Percentiles rank a stretch among this genome's conserved stretches.
These are phyloP conservation scores for Diuraphis noxia DNA, from an alignment of 1,140 invertebrate genomes.

Conservation along the genomic window DNA sequence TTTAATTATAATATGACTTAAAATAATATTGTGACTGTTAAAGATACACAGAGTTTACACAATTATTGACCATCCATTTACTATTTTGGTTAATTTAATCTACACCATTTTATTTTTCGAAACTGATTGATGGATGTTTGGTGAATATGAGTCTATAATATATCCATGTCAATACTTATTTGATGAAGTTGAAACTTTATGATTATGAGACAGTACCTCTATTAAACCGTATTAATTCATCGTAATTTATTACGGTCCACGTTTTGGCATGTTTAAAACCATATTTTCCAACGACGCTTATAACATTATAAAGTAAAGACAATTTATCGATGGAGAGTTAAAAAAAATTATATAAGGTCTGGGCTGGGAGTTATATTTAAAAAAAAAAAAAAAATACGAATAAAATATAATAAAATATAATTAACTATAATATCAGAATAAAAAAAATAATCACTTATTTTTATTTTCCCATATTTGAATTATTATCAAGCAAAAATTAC, in stretches of 20 bases:
- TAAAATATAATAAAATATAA: background rate
- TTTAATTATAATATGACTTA: background rate
- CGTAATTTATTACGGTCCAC: background rate
- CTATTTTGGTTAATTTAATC: background rate
- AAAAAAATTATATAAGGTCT: no score
- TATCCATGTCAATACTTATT: background rate
- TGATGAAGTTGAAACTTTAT: background rate
- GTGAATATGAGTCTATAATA: background rate
- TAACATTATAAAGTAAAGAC: background rate
- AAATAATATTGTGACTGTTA: background rate
- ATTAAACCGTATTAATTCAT: background rate
- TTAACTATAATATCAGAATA: background rate
- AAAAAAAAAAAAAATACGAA: background rate
- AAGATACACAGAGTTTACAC: background rate
- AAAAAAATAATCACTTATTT: background rate
- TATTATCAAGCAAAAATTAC: background rate
- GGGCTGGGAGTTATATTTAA: no score
- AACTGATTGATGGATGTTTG: background rate
- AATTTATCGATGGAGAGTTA: background rate
- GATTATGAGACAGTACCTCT: background rate
- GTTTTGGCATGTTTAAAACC: background rate
- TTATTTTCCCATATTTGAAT: background rate
- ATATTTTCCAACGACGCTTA: background rate
- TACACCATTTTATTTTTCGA: background rate
- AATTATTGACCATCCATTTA: background rate